These are phyloP conservation scores for Coregonus clupeaformis DNA, from an alignment of 2,113 vertebrate genomes.

Conservation along the genomic window DNA sequence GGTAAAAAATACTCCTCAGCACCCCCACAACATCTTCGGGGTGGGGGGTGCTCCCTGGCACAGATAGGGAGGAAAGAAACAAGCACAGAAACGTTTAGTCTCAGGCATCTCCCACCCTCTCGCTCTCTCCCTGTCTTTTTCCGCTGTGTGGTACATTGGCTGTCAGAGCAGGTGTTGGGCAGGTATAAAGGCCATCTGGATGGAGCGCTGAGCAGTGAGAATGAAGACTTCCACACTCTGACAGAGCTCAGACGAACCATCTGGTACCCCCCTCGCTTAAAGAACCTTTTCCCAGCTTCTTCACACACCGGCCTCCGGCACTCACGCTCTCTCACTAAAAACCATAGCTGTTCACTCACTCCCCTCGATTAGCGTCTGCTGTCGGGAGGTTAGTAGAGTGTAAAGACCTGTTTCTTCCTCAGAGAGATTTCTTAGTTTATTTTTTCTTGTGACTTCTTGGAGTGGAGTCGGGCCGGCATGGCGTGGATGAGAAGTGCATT, in stretches of 20 bases:
- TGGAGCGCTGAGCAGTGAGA: slow-evolving; percentile 13
- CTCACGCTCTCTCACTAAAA: slow-evolving; percentile 7
- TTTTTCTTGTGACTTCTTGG: neutral
- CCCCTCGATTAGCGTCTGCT: neutral
- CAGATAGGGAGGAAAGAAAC: rapidly evolving
- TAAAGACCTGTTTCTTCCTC: neutral
- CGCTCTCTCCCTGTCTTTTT: no score
- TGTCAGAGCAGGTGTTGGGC: slow-evolving; percentile 22
- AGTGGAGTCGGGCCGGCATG: neutral
- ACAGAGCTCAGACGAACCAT: slow-evolving; percentile 37
- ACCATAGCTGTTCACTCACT: slow-evolving; percentile 14
- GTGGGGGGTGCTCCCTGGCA: neutral
- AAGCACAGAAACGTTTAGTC: slow-evolving; percentile 15
- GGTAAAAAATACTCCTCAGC: no score
- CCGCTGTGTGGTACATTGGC: slow-evolving; percentile 3
- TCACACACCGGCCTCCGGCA: slow-evolving; percentile 3
- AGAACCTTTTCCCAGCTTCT: slow-evolving; percentile 14
- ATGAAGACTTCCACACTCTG: slow-evolving; percentile 42
- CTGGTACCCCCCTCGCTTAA: slow-evolving; percentile 19
- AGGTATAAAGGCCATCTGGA: slow-evolving; percentile 44
- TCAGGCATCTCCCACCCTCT: neutral
- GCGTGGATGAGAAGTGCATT: neutral
- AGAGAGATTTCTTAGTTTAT: neutral
- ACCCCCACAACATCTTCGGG: no score
- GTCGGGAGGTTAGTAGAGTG: neutral